A percentile compares a stretch with the other conserved stretches of the same genome.
These are phyloP conservation scores for Butorides virescens DNA, from an alignment of 2,113 vertebrate species.

Conservation along the genomic window DNA sequence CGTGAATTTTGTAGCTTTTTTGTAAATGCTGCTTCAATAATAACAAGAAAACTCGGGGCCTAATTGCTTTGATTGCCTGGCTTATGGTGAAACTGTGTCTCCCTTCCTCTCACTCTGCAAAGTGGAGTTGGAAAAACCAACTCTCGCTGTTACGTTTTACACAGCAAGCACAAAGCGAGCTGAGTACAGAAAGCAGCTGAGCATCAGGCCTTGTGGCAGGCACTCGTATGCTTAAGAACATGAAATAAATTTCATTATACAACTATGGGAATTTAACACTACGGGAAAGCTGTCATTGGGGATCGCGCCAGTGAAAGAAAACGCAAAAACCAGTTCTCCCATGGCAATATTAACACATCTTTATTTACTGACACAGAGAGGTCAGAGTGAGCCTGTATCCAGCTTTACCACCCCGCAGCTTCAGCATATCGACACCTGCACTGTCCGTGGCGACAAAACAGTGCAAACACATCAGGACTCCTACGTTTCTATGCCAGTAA, in stretches of 20 bases:
- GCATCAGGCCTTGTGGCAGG: background rate
- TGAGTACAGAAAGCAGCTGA: background rate
- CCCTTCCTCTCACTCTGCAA: background rate
- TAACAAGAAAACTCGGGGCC: background rate
- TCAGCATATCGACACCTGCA: background rate
- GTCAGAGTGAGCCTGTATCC: background rate
- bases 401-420: background rate
- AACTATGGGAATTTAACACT: background rate
- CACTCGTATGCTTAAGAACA: fast-evolving
- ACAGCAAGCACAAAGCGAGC: background rate
- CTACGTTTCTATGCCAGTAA: background rate
- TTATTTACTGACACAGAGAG: background rate
- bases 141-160: background rate
- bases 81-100: background rate
- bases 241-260: background rate
- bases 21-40: background rate
- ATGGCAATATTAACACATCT: background rate
- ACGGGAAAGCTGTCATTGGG: background rate
- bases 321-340: background rate
- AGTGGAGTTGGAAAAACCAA: background rate
- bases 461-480: background rate
- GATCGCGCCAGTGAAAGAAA: background rate
- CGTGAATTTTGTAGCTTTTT: background rate
- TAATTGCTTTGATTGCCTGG: background rate
- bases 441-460: background rate